A percentile compares a stretch with the other conserved stretches of the same genome.
These are phyloP conservation scores for Ctenochaetus hawaiiensis DNA, from an alignment of 2,797 vertebrate species.

Conservation along the genomic window DNA sequence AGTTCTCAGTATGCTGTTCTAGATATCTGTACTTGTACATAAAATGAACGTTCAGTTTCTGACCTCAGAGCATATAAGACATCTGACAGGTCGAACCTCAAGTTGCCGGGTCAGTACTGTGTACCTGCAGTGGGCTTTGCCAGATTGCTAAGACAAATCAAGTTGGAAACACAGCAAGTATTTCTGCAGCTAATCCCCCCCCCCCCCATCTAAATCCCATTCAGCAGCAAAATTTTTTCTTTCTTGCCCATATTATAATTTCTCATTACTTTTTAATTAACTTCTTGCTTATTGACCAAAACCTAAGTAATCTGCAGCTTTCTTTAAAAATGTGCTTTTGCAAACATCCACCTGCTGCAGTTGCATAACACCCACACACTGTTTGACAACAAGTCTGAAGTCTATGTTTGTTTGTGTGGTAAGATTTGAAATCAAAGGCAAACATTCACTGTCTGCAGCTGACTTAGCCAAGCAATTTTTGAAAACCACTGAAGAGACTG, in stretches of 20 bases:
- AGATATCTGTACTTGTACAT: no score
- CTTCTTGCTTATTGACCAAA: neutral
- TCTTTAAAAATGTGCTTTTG: neutral
- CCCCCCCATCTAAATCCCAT: neutral
- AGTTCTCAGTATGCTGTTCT: no score
- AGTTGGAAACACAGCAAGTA: neutral
- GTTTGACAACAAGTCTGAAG: neutral
- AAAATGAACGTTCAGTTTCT: neutral
- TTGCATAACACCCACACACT: neutral
- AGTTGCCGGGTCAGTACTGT: neutral
- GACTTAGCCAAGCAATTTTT: neutral
- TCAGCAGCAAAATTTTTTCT: neutral
- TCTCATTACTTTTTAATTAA: neutral
- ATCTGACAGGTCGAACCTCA: neutral
- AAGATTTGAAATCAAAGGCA: neutral
- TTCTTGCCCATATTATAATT: neutral
- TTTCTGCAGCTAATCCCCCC: neutral
- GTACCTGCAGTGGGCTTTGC: neutral
- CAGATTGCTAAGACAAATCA: neutral
- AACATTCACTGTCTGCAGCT: neutral
- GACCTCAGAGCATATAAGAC: neutral
- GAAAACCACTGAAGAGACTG: neutral
- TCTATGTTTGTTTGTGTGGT: constrained; percentile 1
- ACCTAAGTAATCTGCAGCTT: neutral
- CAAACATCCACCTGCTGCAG: neutral